phyloP scores from a whole-genome alignment of 2,113 vertebrate species.

The Spermophilus dauricus region DNA sequence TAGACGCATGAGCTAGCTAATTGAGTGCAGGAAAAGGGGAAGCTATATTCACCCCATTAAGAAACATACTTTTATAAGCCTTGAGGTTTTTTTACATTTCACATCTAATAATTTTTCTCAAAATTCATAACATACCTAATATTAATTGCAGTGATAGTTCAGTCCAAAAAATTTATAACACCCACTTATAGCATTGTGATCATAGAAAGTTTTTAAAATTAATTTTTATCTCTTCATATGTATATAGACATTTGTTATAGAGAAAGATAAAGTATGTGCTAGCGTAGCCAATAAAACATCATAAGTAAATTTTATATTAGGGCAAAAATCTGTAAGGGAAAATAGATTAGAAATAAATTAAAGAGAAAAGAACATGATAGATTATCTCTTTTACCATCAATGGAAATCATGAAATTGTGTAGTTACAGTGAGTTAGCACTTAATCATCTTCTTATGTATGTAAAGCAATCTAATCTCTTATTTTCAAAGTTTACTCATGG shows the following conservation, averaged over 20 bases:
- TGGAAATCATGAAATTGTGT: not conserved
- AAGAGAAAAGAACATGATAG: not conserved
- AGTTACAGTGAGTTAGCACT: not conserved
- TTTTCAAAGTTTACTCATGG: not conserved
- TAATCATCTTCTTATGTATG: not conserved
- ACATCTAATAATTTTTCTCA: slow-evolving; percentile 57
- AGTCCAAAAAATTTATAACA: not conserved
- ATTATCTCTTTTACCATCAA: slow-evolving; percentile 1
- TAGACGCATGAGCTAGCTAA: not conserved
- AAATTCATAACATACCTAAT: not conserved
- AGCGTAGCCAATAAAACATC: not conserved
- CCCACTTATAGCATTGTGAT: not conserved
- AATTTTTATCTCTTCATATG: not conserved
- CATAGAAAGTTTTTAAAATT: slow-evolving; percentile 47
- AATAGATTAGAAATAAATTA: slow-evolving; percentile 12
- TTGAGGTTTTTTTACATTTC: not conserved
- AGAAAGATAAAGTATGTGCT: not conserved
- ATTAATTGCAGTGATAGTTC: not conserved
- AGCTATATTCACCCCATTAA: not conserved
- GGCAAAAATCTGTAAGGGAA: not conserved
- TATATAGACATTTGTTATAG: not conserved
- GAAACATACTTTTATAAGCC: not conserved
- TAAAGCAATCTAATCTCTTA: not conserved
- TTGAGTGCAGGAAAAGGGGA: not conserved
- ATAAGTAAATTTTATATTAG: slow-evolving; percentile 20